Evolutionary conservation across 2,797 vertebrate species (phyloP), one percentile per base, ranked within the genome.

Genomic region (Threskiornis aethiopicus): DNA sequence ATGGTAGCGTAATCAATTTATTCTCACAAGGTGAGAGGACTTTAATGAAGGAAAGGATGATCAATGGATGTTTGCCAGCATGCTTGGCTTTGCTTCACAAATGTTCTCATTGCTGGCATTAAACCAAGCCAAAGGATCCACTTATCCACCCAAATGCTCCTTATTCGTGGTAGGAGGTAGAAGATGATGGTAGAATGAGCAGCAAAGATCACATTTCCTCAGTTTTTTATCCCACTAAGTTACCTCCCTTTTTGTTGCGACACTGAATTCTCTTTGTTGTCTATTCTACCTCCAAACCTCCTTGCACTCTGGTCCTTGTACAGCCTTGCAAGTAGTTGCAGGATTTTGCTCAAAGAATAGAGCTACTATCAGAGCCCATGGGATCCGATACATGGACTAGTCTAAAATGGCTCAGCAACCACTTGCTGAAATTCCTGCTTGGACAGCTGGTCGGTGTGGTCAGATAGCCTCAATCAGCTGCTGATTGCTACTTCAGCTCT

Each of bases 41-140:
- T 96, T 96, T 93, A 97, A 96, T 96, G 94, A 96, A 96, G 89
- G 80, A 69, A 95, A 88, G 93, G 82, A 95, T 90, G 95, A 97
- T 94, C 54, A 29, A 59, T 85, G 95, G 95, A 94, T 72, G 72
- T 69, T 92, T 95, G 95, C 96, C 96, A 95, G 92, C 61, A 91
- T 47, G 61, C 51, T 92, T 96, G 94, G 95, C 89, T 94, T 92
- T 86, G 67, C 76, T 96, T 96, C 84, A 86, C 69, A 91, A 85
- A 94, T 95, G 90, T 85, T 97, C 87, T 93, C 89, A 96, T 75
- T 84, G 72, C 92, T 96, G 94, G 89, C 87, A 42, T 64, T 81
- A 84, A 92, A 93, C 57, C 89, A 96, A 85, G 69, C 35, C 67
- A 87, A 83, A 93, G 62, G 59, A 97, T 95, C 28, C 79, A 92